These are phyloP conservation scores for Psophia crepitans DNA, from an alignment of 2,113 vertebrate genomes.

Conservation along the genomic window DNA sequence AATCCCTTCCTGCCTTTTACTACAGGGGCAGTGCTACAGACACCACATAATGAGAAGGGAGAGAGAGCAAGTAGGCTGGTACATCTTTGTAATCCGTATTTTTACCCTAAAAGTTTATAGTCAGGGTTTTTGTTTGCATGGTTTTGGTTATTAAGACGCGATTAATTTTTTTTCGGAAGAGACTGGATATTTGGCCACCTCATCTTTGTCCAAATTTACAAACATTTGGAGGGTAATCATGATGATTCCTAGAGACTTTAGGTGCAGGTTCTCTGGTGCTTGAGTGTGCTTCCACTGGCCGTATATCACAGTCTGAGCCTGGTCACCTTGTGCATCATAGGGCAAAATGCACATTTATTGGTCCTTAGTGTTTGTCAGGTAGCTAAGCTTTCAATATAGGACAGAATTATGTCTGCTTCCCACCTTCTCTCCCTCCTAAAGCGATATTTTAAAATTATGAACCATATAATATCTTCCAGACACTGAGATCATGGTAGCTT, in stretches of 20 bases:
- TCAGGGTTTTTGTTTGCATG: too few species aligned
- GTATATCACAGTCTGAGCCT: neutral
- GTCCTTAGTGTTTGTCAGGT: conserved; percentile 19
- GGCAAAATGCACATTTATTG: conserved; percentile 1
- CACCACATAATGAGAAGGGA: neutral
- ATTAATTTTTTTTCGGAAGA: neutral
- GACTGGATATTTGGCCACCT: neutral
- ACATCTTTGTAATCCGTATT: neutral
- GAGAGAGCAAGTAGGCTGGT: neutral
- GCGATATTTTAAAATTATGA: neutral
- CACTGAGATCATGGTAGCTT: neutral
- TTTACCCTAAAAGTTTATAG: neutral
- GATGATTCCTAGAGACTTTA: neutral
- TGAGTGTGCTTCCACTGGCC: neutral
- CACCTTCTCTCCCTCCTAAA: neutral
- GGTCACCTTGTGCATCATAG: conserved; percentile 7
- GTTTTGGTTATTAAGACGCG: neutral
- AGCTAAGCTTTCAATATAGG: neutral
- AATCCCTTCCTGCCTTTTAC: neutral
- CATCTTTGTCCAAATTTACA: neutral
- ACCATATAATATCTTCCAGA: neutral
- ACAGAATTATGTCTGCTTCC: conserved; percentile 7
- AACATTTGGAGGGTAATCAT: neutral
- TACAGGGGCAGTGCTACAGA: neutral
- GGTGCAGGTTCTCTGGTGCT: neutral